phyloP scores from a whole-genome alignment of 2,888 invertebrate species.

The Dynastes maya region DNA sequence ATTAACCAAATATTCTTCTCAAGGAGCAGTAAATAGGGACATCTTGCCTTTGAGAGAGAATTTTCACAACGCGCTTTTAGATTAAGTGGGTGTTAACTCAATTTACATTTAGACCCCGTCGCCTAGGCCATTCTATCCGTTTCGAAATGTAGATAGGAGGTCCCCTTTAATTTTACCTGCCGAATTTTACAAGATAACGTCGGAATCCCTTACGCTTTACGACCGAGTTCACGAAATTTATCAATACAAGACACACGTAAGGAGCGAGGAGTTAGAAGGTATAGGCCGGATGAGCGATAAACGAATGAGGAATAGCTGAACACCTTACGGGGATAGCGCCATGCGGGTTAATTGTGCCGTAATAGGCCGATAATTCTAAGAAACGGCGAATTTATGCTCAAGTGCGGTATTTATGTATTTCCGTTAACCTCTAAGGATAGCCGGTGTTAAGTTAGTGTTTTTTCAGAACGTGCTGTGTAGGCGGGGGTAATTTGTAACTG shows the following conservation, averaged over 20 bases:
- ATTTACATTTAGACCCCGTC: constrained; percentile 41
- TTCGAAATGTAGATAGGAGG: constrained; percentile 37
- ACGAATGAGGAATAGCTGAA: constrained; percentile 38
- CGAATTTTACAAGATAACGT: constrained; percentile 44
- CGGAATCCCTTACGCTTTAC: constrained; percentile 36
- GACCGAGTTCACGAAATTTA: constrained; percentile 43
- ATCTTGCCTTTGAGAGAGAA: constrained; percentile 26
- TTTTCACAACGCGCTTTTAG: constrained; percentile 39
- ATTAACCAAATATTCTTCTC: constrained; percentile 20
- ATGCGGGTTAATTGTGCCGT: constrained; percentile 41
- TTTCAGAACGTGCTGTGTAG: constrained; percentile 2
- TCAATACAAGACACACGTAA: constrained; percentile 42
- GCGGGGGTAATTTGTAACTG: constrained; percentile 9
- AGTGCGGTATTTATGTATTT: constrained; percentile 28
- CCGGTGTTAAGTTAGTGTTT: constrained; percentile 25
- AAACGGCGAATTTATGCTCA: constrained; percentile 39
- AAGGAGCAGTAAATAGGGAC: constrained; percentile 38
- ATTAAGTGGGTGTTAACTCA: constrained; percentile 47
- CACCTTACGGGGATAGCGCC: constrained; percentile 36
- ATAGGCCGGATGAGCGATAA: constrained; percentile 42
- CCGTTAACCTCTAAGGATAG: background rate
- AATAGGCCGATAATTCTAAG: constrained; percentile 45
- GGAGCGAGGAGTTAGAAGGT: constrained; percentile 22
- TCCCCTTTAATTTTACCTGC: constrained; percentile 45
- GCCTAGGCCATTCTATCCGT: constrained; percentile 38